Evolutionary conservation across 2,797 vertebrate genomes (phyloP), one percentile per base, ranked within the genome.

Genomic region (Amblyopsis hoosieri): DNA sequence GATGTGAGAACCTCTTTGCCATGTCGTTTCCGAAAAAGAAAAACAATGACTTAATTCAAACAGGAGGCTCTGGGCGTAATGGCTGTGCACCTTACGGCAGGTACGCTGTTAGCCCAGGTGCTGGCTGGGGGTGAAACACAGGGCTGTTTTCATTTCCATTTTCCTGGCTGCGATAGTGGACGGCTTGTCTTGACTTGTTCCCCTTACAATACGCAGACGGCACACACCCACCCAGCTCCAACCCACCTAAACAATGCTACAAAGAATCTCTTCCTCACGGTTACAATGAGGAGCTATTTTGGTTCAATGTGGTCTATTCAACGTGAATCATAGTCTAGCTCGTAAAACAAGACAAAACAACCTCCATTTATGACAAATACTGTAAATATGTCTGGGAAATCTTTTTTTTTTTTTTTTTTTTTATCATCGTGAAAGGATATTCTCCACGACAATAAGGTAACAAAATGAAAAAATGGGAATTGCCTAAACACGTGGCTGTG

Each of bases 41-140:
- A 69, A 49, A 85, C 83, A 87, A 81, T 69, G 74, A 77, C 62
- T 72, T 75, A 78, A 81, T 87, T 86, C 72, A 85, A 60, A 69
- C 60, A 37, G n/a, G 54, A 71, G 69, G 64, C 74, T 75, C 64
- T 66, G 72, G 67, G 57, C 75, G 79, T 79, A 75, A 87, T 83
- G 71, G 31, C 58, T 0, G 54, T 3, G 14, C 75, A 52, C 74
- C 68, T 76, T 54, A 66, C 76, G 81, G 76, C 87, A 79, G 79
- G 83, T 73, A 82, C 64, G 70, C 62, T 87, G 83, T 83, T 86
- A 72, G 82, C 72, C 69, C 88, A 91, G 88, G 85, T 87, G 87
- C 71, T 58, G 62, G 50, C 37, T 8, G 7, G 9, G 71, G 70
- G 69, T 79, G 69, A 80, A 73, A 78, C 51, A 58, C 42, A 33